Conservation (phyloP, 2,113 vertebrate genomes). For the Numenius arquata region DNA sequence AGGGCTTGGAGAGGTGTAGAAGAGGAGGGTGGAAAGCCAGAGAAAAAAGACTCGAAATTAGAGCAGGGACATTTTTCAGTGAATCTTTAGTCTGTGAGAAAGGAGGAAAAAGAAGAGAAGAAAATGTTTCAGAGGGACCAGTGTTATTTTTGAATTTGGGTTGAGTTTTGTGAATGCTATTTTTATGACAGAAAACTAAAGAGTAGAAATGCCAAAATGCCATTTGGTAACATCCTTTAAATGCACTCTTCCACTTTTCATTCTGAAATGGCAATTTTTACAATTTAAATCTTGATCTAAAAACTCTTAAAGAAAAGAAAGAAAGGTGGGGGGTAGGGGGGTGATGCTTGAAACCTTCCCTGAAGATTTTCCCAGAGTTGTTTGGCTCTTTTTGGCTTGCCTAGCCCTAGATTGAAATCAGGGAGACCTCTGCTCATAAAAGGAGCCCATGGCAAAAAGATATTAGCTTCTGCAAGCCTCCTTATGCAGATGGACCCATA, state of each 20-base stretch:
- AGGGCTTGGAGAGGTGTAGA: not conserved
- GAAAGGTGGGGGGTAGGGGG: rapidly evolving
- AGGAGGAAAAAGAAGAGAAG: not conserved
- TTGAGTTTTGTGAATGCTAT: not conserved
- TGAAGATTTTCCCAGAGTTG: not conserved
- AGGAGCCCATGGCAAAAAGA: not conserved
- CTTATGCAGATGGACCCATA: not conserved
- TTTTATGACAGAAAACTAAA: slow-evolving; percentile 26
- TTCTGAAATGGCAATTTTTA: slow-evolving; percentile 3
- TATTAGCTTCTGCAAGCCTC: not conserved
- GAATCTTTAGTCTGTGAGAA: not conserved
- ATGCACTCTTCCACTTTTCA: not conserved
- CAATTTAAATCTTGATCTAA: not conserved
- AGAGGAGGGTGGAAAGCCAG: not conserved
- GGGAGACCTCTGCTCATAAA: not conserved
- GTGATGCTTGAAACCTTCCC: not conserved
- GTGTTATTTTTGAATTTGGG: not conserved
- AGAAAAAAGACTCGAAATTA: slow-evolving; percentile 20
- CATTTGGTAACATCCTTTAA: slow-evolving; percentile 21
- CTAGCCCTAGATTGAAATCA: not conserved
- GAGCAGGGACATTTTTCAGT: slow-evolving; percentile 6
- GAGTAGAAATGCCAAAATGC: slow-evolving; percentile 19
- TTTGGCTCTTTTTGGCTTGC: not conserved
- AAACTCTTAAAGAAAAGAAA: not conserved
- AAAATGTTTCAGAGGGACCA: not conserved